Base-by-base conservation (phyloP, 92 coral and sea anemone genomes). In the Diadumene lineata region DNA sequence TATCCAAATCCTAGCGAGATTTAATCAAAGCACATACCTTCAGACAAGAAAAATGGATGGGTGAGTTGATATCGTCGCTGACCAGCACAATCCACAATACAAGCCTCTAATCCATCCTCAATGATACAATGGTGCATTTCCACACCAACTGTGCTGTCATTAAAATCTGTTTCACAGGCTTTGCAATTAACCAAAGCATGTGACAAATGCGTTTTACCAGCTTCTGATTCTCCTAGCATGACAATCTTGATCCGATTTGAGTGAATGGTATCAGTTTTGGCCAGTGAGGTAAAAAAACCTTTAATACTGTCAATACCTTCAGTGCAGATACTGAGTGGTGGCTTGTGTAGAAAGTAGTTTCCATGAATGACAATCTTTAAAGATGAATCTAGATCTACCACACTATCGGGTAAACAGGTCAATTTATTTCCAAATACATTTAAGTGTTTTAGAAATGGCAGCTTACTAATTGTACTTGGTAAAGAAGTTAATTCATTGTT, bases 81-180 rank as follows among this genome's bases (percentile, higher is more conserved):
- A 23, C 98, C 98, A 25, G 98, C 98, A 74, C 92, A 92, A 73
- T 94, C 98, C 50, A 88, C 92, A 46, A 94, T 85, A 50, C 89
- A 81, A 34, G 90, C 88, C 63, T 91, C 88, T 19, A 94, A 65
- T 7, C 91, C 98, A 69, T 81, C 82, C 1, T 83, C 75, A 9
- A 97, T 91, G 31, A 80, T 75, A 93, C 98, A 94, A 10, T 82
- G 83, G 56, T 58, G 76, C 64, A 91, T 88, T 76, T 84, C 94
- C 16, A 94, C 92, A 16, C 98, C 98, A 56, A 94, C 83, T 11
- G 98, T 94, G 29, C 90, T 88, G 29, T 86, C 94, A 82, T 86
- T 77, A 29, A 34, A 60, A 11, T 31, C 61, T 18, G 29, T 26
- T 13, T 81, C 56, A 23, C 80, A 80, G 13, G 92, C 88, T 38